Conservation (phyloP, 2,113 vertebrate genomes). For the Zeus faber region DNA sequence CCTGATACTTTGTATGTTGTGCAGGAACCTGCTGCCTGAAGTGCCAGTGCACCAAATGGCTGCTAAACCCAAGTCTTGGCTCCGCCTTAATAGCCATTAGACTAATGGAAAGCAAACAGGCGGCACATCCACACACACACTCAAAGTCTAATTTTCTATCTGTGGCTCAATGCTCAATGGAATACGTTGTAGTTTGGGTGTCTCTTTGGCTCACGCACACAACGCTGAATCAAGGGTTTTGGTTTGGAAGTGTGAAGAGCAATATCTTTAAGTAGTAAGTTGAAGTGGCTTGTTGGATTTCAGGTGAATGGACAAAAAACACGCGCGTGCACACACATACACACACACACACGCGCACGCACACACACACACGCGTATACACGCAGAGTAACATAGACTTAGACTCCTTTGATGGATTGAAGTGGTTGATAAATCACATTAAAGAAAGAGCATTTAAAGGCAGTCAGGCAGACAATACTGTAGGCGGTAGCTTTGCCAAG, state of each 20-base stretch:
- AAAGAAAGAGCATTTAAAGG: conserved; percentile 23
- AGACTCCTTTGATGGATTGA: conserved; percentile 46
- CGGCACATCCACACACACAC: conserved; percentile 8
- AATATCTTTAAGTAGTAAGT: conserved; percentile 59
- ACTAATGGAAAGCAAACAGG: conserved; percentile 52
- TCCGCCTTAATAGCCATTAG: conserved; percentile 44
- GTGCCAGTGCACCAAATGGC: conserved; percentile 3
- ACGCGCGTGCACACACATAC: background rate
- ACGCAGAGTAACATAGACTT: background rate
- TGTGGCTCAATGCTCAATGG: conserved; percentile 6
- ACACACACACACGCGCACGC: background rate
- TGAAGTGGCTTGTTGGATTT: conserved; percentile 35
- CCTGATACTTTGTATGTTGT: too few relatives aligned
- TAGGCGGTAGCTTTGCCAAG: conserved; percentile 23
- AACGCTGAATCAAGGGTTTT: conserved; percentile 30
- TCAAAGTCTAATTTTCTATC: background rate
- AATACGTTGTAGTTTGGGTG: conserved; percentile 12
- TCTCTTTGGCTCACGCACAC: conserved; percentile 29
- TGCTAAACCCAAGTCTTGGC: conserved; percentile 25
- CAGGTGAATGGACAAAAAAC: background rate
- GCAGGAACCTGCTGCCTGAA: background rate
- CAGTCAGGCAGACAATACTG: conserved; percentile 11
- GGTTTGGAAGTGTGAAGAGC: conserved; percentile 15
- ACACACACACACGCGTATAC: background rate
- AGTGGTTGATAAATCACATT: conserved; percentile 65